phyloP scores from a whole-genome alignment of 2,113 vertebrate species.

The Aramus guarauna region DNA sequence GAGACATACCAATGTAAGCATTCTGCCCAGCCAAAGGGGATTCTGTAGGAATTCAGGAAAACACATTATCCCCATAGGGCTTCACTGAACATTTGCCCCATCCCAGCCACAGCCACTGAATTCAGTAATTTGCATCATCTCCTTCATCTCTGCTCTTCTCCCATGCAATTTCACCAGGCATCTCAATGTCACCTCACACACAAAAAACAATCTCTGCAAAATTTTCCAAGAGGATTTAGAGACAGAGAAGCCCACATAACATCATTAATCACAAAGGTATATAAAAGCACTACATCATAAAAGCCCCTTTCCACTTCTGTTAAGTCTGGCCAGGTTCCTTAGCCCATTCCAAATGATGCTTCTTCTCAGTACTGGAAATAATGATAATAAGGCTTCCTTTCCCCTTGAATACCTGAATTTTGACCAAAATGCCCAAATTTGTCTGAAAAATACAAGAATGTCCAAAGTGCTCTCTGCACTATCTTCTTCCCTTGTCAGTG shows the following conservation, averaged over 20 bases:
- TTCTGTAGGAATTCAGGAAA: neutral
- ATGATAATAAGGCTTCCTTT: neutral
- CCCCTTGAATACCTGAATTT: neutral
- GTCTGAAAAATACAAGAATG: neutral
- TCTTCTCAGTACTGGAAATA: neutral
- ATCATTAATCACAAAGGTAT: neutral
- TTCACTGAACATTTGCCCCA: neutral
- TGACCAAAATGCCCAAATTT: neutral
- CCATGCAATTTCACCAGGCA: neutral
- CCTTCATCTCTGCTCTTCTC: neutral
- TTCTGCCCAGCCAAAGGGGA: neutral
- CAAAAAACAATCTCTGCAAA: neutral
- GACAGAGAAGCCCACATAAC: fast-evolving
- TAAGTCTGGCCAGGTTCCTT: neutral
- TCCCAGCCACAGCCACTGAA: neutral
- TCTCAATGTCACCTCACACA: neutral
- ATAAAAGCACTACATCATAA: neutral
- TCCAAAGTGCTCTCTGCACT: neutral
- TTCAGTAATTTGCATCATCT: neutral
- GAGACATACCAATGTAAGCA: neutral
- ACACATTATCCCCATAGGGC: neutral
- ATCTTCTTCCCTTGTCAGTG: neutral
- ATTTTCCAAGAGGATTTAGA: neutral
- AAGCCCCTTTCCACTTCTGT: neutral
- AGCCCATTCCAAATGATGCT: neutral